A percentile compares a stretch with the other conserved stretches of the same genome.
phyloP scores from a whole-genome alignment of 2,113 vertebrate species.

The Malaclemys terrapin region DNA sequence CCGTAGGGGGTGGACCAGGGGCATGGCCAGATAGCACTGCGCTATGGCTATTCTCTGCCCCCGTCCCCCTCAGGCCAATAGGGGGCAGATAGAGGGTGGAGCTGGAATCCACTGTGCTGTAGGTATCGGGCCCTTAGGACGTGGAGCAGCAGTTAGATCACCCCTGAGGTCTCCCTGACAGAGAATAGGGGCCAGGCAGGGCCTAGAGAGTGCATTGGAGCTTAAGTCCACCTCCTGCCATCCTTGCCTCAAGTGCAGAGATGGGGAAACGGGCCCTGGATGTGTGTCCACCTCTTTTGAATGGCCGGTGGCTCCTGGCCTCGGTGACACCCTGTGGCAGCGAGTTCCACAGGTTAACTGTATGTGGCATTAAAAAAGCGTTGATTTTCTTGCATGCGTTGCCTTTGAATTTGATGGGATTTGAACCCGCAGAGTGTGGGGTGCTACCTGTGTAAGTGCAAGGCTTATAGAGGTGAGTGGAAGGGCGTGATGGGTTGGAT shows the following conservation, averaged over 20 bases:
- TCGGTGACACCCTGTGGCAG: neutral
- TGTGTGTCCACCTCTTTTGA: neutral
- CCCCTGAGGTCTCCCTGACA: neutral
- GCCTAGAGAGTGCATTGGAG: neutral
- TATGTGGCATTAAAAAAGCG: neutral
- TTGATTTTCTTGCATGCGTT: neutral
- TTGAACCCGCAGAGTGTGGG: neutral
- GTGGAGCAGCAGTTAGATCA: neutral
- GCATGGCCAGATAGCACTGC: neutral
- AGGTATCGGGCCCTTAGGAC: neutral
- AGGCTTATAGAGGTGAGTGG: neutral
- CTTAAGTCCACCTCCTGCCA: neutral
- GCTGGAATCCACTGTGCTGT: neutral
- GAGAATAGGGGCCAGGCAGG: neutral
- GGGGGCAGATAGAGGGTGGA: neutral
- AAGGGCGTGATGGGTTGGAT: neutral
- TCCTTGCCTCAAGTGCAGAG: neutral
- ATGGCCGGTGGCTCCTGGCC: neutral
- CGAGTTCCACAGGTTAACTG: neutral
- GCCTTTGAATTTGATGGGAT: neutral
- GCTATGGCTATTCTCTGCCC: neutral
- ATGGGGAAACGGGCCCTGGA: neutral
- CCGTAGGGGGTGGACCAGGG: neutral
- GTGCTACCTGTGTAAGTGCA: neutral
- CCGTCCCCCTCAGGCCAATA: too few species aligned